Evolutionary conservation across 2,113 vertebrate species (phyloP), one percentile per base, ranked within the genome.

Genomic region (Alligator mississippiensis): DNA sequence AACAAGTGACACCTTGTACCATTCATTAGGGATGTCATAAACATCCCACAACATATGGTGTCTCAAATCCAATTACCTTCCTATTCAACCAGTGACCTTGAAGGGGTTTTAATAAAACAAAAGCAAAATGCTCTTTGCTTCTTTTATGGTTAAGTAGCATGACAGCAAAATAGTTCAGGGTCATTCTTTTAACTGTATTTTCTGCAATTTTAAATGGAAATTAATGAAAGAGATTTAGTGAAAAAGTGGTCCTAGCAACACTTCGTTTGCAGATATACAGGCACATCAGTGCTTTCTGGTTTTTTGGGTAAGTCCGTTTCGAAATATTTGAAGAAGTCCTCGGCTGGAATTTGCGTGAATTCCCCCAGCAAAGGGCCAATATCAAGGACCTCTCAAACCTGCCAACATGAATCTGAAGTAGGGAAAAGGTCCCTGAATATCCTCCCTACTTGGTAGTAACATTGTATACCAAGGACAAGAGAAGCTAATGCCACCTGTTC

Each of bases 1-100:
- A 91, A 83, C 74, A 59, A 84, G 59, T 3, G 80, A 59, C 57
- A 77, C 57, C 82, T 76, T 90, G 25, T 11, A 91, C 80, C 90
- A 60, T 93, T 82, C 90, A 91, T 86, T 91, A 89, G 82, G 87
- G 87, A 96, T 92, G 82, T 89, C 87, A 91, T 68, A 77, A 90
- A 77, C 85, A 89, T 94, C 82, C 88, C 90, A 92, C 60, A 93
- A 62, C 84, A 96, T 95, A 92, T 84, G 92, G 88, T 94, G 78
- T 88, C 89, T 95, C 85, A 90, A 92, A 94, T 88, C 60, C 89
- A 96, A 94, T 96, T 96, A 96, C 91, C 93, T 94, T 64, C 88
- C 94, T 96, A 55, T 95, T 94, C 90, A 91, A 96, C 85, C 74
- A 75, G 74, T 95, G 93, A 96, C 95, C 95, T 97, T 96, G 90